Percentiles rank a stretch among this genome's conserved stretches.
Conservation (phyloP, 1,140 invertebrate genomes). For the Drosophila pseudoananassae region DNA sequence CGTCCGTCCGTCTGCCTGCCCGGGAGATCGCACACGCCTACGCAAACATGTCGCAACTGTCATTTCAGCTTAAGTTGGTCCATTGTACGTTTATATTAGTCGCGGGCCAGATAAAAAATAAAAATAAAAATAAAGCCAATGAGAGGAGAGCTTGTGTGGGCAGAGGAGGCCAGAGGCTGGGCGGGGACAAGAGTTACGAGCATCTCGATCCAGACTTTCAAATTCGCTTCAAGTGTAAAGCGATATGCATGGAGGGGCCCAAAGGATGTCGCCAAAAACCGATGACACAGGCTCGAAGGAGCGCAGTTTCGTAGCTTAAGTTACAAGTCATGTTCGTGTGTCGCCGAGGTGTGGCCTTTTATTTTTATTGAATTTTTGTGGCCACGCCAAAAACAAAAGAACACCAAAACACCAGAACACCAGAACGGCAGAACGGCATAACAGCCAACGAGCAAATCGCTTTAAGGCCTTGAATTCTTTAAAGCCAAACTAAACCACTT, state of each 20-base stretch:
- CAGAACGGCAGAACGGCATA: neutral
- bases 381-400: neutral
- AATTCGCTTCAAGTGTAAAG: conserved; percentile 81
- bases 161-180: conserved; percentile 7
- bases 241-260: conserved; percentile 59
- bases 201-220: conserved; percentile 73
- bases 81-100: conserved; percentile 83
- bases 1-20: conserved; percentile 33
- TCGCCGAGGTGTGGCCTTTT: conserved; percentile 37
- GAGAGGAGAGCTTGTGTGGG: conserved; percentile 42
- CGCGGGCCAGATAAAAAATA: conserved; percentile 53
- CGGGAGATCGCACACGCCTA: conserved; percentile 79
- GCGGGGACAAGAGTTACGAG: conserved; percentile 70
- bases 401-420: neutral
- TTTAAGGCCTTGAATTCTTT: conserved; percentile 29
- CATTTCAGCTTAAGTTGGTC: conserved; percentile 83
- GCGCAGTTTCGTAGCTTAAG: conserved; percentile 63
- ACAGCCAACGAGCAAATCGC: conserved; percentile 20
- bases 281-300: conserved; percentile 46
- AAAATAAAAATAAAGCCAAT: conserved; percentile 35
- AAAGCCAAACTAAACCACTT: conserved; percentile 31
- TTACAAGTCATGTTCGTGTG: conserved; percentile 74
- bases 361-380: conserved; percentile 32
- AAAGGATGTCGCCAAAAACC: conserved; percentile 58
- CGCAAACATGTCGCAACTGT: conserved; percentile 83